Evolutionary conservation across 23 tunicate genomes (phyloP), one percentile per base, ranked within the genome.

Genomic region (Aplidium turbinatum): DNA sequence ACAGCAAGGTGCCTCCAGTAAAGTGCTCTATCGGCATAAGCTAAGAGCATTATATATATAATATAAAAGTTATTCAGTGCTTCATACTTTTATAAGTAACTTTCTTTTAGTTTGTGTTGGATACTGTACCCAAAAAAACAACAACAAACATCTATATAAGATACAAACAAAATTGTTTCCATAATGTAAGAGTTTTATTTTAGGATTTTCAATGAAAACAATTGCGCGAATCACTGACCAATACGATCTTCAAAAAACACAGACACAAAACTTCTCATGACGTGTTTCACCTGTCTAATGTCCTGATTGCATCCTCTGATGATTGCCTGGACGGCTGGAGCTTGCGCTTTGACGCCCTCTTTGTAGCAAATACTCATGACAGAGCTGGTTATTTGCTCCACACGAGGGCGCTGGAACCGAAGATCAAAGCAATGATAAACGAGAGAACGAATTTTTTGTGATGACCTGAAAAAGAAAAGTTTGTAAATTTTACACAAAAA

Each of bases 291-390:
- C 75, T 92, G 98, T 40, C 98, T 29, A 19, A 93, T 76, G 65
- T 93, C 98, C 62, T 93, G 98, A 46, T 93, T 93, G 55, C 98
- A 93, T 13, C 94, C 84, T 73, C 83, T 58, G 45, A 93, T 87
- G 6, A 93, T 64, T 1, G 87, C 83, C 33, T 93, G 98, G 38
- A 93, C 79, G 1, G 98, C 90, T 0, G 98, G 88, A 20, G 94
- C 76, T 35, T 78, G 80, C 26, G 87, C 94, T 55, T 93, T 87
- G 31, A 93, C 40, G 1, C 84, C 81, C 53, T 93, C 98, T 51
- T 81, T 86, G 56, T 56, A 82, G 40, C 98, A 93, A 68, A 93
- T 78, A 26, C 82, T 68, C 98, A 93, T 93, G 87, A 93, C 80
- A 1, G 98, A 70, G 20, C 98, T 94, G 16, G 89, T 76, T 28